These are phyloP conservation scores for Phyto melanocephala DNA, from an alignment of 2,888 invertebrate species.

Conservation along the genomic window DNA sequence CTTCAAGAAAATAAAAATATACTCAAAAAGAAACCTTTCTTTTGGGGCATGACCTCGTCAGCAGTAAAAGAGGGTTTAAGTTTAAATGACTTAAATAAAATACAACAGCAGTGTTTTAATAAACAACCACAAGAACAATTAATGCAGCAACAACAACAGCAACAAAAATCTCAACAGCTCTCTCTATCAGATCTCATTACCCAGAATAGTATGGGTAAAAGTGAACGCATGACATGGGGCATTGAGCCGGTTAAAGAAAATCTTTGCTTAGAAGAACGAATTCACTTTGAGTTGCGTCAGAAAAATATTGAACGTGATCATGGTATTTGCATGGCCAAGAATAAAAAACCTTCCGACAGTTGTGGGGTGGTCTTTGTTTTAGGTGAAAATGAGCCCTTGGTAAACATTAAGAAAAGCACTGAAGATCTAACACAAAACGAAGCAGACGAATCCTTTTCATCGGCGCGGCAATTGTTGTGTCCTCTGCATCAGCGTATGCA, in stretches of 20 bases:
- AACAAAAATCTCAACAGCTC: constrained; percentile 69
- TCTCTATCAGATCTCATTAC: constrained; percentile 78
- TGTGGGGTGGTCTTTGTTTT: constrained; percentile 84
- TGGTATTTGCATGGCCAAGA: constrained; percentile 67
- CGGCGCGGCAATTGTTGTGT: constrained; percentile 67
- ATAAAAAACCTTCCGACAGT: constrained; percentile 67
- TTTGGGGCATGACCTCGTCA: constrained; percentile 75
- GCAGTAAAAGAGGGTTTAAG: constrained; percentile 76
- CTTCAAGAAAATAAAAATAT: constrained; percentile 1
- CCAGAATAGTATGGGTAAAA: constrained; percentile 77
- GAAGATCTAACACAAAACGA: constrained; percentile 74
- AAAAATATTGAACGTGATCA: constrained; percentile 73
- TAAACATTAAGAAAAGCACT: constrained; percentile 81
- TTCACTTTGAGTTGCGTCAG: constrained; percentile 73
- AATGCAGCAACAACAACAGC: constrained; percentile 60
- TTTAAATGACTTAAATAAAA: constrained; percentile 69
- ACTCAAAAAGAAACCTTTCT: constrained; percentile 70
- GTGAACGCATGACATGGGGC: constrained; percentile 77
- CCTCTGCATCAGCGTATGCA: constrained; percentile 74
- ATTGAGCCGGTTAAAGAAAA: constrained; percentile 77
- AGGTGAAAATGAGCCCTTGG: constrained; percentile 85
- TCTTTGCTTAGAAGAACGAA: constrained; percentile 75
- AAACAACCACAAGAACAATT: constrained; percentile 9
- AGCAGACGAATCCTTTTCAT: constrained; percentile 38
- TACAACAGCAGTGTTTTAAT: constrained; percentile 15